Conservation (phyloP, 2,888 invertebrate species). For the Melieria omissa region DNA sequence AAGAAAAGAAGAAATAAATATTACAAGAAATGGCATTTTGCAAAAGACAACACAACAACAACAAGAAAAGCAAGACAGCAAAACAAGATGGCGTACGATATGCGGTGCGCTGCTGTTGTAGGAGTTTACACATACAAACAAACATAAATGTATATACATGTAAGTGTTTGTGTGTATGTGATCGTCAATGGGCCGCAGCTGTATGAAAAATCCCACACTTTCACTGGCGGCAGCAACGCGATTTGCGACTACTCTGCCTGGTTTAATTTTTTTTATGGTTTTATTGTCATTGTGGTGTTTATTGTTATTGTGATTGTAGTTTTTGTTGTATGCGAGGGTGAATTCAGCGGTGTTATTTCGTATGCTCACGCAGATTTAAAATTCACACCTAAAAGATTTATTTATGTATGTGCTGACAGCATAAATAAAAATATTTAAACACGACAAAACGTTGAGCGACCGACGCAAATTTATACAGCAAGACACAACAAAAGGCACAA, state of each 20-base stretch:
- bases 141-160: background rate
- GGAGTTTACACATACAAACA: background rate
- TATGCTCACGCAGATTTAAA: conserved; percentile 1
- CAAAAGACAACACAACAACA: background rate
- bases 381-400: conserved; percentile 42
- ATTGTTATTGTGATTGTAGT: background rate
- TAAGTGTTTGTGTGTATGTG: background rate
- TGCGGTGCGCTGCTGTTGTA: background rate
- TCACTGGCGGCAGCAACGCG: conserved; percentile 8
- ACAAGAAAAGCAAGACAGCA: background rate
- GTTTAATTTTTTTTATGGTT: background rate
- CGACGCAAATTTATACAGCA: background rate
- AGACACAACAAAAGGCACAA: background rate
- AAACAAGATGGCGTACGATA: conserved; percentile 24
- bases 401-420: conserved; percentile 39
- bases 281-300: background rate
- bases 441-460: background rate
- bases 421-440: conserved; percentile 31
- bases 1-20: too few species aligned
- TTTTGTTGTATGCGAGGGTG: background rate
- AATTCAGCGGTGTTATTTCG: background rate
- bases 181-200: background rate
- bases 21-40: too few species aligned
- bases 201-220: conserved; percentile 21
- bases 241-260: background rate